Base-by-base conservation (phyloP, 1,140 invertebrate genomes). In the Cydia strobilella region DNA sequence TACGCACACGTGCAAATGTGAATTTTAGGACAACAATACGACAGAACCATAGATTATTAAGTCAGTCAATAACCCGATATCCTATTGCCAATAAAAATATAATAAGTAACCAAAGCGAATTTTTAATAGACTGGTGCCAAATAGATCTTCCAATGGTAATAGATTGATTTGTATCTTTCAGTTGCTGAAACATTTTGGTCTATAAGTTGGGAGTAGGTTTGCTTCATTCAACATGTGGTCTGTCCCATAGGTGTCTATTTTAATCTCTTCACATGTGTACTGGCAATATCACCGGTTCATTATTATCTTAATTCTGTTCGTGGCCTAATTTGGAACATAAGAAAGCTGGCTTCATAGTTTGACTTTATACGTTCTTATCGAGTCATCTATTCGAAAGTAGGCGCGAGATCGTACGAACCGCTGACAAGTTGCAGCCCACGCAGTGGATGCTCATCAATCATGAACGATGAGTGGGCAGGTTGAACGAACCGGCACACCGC, bases 361-460 rank as follows among this genome's bases (percentile, higher is more conserved):
- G n/a, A 69, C 65, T 69, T 69, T 69, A 69, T 39, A 42, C 15
- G n/a, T 12, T 69, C 31, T 69, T 69, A 69, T 69, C 65, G 65
- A 69, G 15, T 69, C 65, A 69, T 69, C 65, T n/a, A 69, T 69
- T 69, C 31, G 65, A 69, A 69, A 69, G 65, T 69, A 69, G 65
- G 31, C 35, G 65, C 18, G 35, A 18, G 9, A 42, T 69, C 31
- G 65, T 69, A 80, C 76, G 80, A 76, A 81, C 80, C 75, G 78
- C 78, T 77, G 77, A 84, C 80, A 80, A 84, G 78, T 84, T 74
- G 80, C 84, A 74, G 76, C 88, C 89, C 82, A 90, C 87, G 81
- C 86, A 79, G 72, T 79, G 78, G 82, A 85, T 86, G 78, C 77
- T 82, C 83, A 87, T 90, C 85, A 84, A 90, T 90, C 87, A 90